These are phyloP conservation scores for Haemorhous mexicanus DNA, from an alignment of 2,113 vertebrate genomes.

Conservation along the genomic window DNA sequence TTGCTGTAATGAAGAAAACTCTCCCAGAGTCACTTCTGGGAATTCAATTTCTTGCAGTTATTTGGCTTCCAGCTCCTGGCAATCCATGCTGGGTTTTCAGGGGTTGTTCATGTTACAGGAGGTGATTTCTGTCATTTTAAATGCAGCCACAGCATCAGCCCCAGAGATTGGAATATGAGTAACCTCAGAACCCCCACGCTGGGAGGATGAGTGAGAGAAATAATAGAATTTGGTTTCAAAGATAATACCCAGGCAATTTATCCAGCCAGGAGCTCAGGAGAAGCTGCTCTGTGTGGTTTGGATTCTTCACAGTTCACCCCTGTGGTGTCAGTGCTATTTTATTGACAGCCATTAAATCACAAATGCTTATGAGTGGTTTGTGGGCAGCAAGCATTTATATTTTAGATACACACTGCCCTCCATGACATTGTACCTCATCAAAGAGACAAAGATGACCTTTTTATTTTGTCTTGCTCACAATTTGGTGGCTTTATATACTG, in stretches of 20 bases:
- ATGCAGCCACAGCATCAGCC: background rate
- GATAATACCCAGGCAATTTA: background rate
- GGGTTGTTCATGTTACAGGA: background rate
- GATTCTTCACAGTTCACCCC: background rate
- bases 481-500: background rate
- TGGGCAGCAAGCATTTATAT: conserved; percentile 8
- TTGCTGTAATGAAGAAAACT: conserved; percentile 8
- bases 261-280: background rate
- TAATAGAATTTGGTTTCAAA: background rate
- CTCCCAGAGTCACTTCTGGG: background rate
- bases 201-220: background rate
- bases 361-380: background rate
- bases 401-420: background rate
- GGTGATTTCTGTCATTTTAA: background rate
- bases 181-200: background rate
- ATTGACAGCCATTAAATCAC: background rate
- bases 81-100: background rate
- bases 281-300: background rate
- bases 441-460: conserved; percentile 2
- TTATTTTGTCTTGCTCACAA: background rate
- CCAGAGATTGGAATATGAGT: background rate
- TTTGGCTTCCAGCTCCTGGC: conserved; percentile 24
- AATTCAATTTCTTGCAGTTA: conserved; percentile 25
- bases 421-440: background rate
- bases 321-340: background rate